These are phyloP conservation scores for Hydra vulgaris DNA, from an alignment of 30 jellyfish, hydroid and myxozoan species.

Conservation along the genomic window DNA sequence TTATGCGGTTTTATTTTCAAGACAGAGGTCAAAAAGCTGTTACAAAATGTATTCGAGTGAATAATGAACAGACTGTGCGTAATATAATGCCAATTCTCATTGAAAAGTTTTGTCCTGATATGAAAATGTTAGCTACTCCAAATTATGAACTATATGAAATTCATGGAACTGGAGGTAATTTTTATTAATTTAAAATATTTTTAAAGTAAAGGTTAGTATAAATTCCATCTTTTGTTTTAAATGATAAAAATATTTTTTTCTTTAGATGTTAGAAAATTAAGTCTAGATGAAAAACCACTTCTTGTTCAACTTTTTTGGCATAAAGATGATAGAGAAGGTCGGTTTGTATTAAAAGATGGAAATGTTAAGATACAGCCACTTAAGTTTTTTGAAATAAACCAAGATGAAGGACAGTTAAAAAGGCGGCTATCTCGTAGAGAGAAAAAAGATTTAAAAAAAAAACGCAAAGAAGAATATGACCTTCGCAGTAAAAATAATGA, in stretches of 20 bases:
- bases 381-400: conserved; percentile 59
- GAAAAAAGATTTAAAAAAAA: conserved; percentile 65
- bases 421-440: conserved; percentile 84
- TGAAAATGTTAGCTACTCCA: conserved; percentile 77
- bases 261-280: conserved; percentile 51
- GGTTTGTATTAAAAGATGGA: conserved; percentile 79
- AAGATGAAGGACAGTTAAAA: conserved; percentile 68
- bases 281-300: conserved; percentile 61
- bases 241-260: neutral
- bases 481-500: conserved; percentile 35
- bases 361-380: conserved; percentile 49
- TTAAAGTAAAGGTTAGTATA: neutral
- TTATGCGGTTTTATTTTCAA: conserved; percentile 85
- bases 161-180: conserved; percentile 84
- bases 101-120: conserved; percentile 85
- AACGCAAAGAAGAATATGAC: conserved; percentile 50
- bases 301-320: conserved; percentile 90
- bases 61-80: conserved; percentile 50
- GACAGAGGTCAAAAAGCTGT: conserved; percentile 62
- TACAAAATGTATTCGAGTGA: conserved; percentile 87
- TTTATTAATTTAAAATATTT: neutral
- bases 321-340: conserved; percentile 94
- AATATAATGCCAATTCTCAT: conserved; percentile 71
- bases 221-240: neutral
- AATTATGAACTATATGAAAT: conserved; percentile 69